Base-by-base conservation (phyloP, 2,888 invertebrate genomes). In the Anticlea derivata region DNA sequence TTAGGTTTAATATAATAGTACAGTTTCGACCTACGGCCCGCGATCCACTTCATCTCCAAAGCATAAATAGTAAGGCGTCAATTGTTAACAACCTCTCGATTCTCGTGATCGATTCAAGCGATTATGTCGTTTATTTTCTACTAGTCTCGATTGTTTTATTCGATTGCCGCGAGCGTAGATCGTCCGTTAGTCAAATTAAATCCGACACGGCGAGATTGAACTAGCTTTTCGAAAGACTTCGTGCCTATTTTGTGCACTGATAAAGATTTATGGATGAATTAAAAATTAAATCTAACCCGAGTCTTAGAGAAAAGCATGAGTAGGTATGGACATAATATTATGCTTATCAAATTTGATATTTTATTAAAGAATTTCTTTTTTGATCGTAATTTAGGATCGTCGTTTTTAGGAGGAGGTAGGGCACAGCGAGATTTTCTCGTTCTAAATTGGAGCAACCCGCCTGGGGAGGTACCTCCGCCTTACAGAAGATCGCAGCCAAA, bases 71-170 rank as follows among this genome's bases (percentile, higher is more conserved):
- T 80, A 74, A 75, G 83, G 86, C 87, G 87, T 87, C 88, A 88
- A 87, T 85, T 86, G 86, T 86, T 86, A 88, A 88, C 86, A 86
- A 76, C 83, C 81, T 79, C 77, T 86, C 86, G 86, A 87, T 86
- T 84, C 85, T 84, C 82, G 84, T 84, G 85, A 80, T 70, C 75
- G 86, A 86, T 87, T 79, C 79, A 78, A 84, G 82, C 85, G 85
- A 86, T 84, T 82, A 66, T 80, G 75, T 79, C 78, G 75, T 85
- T 86, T 86, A 83, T 84, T 84, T 85, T 85, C 80, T 83, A 73
- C 75, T 76, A 74, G 77, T 77, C 71, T 70, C 78, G 84, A 86
- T 86, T 84, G 83, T 86, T 81, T 80, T 80, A 78, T 80, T 79
- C 79, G 80, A 78, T 81, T 77, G 73, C 63, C 63, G 66, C 70